A percentile compares a stretch with the other conserved stretches of the same genome.
Conservation (phyloP, 2,888 invertebrate genomes). For the Callosobruchus maculatus region DNA sequence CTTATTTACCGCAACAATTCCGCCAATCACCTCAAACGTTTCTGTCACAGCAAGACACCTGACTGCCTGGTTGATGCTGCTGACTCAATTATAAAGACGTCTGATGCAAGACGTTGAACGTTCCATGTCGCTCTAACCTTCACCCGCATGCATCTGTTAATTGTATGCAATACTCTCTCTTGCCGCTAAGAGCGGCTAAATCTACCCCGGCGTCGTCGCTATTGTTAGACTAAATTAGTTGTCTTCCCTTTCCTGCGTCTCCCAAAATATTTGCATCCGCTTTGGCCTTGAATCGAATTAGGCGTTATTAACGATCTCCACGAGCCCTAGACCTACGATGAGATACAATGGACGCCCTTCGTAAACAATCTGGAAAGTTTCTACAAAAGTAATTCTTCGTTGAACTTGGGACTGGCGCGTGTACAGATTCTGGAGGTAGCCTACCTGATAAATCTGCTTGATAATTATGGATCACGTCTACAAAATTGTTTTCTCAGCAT, state of each 20-base stretch:
- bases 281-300: neutral
- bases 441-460: no score
- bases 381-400: neutral
- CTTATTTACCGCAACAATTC: no score
- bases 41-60: no score
- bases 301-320: neutral
- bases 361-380: neutral
- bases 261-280: neutral
- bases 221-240: neutral
- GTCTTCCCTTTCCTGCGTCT: neutral
- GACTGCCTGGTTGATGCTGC: neutral
- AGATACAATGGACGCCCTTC: neutral
- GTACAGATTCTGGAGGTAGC: no score
- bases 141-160: neutral
- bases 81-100: neutral
- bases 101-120: neutral
- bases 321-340: neutral
- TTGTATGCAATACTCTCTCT: neutral
- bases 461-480: no score
- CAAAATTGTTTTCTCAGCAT: no score
- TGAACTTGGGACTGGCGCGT: neutral
- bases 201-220: neutral
- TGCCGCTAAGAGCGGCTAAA: neutral
- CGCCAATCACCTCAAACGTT: no score
- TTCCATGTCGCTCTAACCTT: neutral